phyloP scores from a whole-genome alignment of 2,113 vertebrate species.

The Arenaria interpres region DNA sequence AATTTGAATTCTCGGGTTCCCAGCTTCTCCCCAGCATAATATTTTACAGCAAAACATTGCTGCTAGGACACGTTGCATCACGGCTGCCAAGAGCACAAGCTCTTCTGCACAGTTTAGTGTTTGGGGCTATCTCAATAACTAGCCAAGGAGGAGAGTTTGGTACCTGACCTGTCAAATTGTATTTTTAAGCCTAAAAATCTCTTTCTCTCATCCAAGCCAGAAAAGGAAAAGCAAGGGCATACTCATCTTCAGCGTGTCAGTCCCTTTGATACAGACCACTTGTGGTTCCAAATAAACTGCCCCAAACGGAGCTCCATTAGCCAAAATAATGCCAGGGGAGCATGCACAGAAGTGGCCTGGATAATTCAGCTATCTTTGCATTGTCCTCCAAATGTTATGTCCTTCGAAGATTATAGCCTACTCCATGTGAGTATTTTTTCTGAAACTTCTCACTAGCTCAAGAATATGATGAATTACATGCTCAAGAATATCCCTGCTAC shows the following conservation, averaged over 20 bases:
- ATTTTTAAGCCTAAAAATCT: not conserved
- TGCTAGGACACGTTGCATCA: not conserved
- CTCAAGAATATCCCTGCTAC: not conserved
- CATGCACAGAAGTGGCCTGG: not conserved
- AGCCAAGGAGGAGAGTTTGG: not conserved
- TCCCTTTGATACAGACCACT: not conserved
- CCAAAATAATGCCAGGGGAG: not conserved
- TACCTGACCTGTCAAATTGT: not conserved
- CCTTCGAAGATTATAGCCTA: not conserved
- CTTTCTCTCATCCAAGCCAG: not conserved
- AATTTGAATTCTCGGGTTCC: not conserved
- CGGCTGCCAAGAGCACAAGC: not conserved
- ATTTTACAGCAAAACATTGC: not conserved
- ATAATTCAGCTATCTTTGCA: not conserved
- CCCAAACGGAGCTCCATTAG: not conserved
- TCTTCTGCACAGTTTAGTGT: not conserved
- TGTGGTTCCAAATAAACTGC: not conserved
- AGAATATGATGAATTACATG: not conserved
- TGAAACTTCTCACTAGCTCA: not conserved
- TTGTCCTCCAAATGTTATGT: not conserved
- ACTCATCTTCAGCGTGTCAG: not conserved
- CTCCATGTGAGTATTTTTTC: not conserved
- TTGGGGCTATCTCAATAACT: not conserved
- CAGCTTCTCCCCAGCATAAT: not conserved
- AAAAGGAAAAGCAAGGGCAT: not conserved